Conservation (phyloP, 2,888 invertebrate species). For the Scrobipalpa costella region DNA sequence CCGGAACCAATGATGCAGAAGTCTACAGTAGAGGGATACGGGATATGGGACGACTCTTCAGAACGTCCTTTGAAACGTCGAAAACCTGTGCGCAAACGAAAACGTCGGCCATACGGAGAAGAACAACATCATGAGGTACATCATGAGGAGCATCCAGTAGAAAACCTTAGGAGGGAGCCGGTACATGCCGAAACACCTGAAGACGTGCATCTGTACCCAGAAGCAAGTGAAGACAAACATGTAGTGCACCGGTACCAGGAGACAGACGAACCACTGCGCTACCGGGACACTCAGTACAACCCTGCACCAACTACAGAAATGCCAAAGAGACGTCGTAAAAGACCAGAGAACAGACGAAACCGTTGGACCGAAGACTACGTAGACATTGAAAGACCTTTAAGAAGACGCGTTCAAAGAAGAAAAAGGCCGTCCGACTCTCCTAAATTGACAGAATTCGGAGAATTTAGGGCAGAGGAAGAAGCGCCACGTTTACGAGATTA, state of each 20-base stretch:
- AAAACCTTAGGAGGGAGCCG: constrained; percentile 34
- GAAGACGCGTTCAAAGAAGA: constrained; percentile 61
- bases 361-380: constrained; percentile 65
- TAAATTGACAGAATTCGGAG: constrained; percentile 52
- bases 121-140: constrained; percentile 45
- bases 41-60: constrained; percentile 55
- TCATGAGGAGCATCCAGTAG: constrained; percentile 48
- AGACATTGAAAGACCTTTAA: constrained; percentile 54
- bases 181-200: not conserved
- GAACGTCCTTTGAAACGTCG: constrained; percentile 68
- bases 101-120: constrained; percentile 78
- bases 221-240: constrained; percentile 19
- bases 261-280: constrained; percentile 34
- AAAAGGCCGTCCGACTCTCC: constrained; percentile 58
- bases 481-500: constrained; percentile 2
- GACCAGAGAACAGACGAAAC: constrained; percentile 53
- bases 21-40: constrained; percentile 41
- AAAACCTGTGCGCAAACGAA: constrained; percentile 80
- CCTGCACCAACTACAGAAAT: constrained; percentile 47
- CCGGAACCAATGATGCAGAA: constrained; percentile 51
- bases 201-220: constrained; percentile 1
- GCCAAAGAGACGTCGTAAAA: constrained; percentile 59
- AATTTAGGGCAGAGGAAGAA: constrained; percentile 33
- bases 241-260: constrained; percentile 1
- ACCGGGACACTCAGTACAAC: constrained; percentile 46